Conservation (phyloP, 2,888 invertebrate genomes). For the Meliscaeva auricollis region DNA sequence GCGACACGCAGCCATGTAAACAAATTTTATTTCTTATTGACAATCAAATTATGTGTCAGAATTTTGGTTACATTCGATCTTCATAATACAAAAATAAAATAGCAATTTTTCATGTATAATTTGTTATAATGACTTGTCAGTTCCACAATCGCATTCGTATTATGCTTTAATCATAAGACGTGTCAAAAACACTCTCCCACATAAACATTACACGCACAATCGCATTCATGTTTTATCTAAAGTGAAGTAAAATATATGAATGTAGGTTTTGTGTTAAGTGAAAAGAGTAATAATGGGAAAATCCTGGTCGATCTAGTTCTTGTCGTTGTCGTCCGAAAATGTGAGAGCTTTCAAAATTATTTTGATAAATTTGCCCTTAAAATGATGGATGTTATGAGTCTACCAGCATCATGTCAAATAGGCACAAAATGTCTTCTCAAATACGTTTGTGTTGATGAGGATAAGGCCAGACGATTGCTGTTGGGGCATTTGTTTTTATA, state of each 20-base stretch:
- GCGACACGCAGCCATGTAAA: too few relatives aligned
- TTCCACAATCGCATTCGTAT: neutral
- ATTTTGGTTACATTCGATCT: too few relatives aligned
- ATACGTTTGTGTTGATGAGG: neutral
- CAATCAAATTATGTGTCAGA: too few relatives aligned
- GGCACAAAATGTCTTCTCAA: neutral
- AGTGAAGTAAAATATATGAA: neutral
- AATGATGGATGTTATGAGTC: constrained; percentile 21
- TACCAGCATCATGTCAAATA: constrained; percentile 26
- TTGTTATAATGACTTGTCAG: neutral
- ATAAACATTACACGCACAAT: constrained; percentile 4
- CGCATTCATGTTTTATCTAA: neutral
- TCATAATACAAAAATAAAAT: neutral
- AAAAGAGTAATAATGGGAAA: constrained; percentile 8
- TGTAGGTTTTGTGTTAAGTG: neutral
- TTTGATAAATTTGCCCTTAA: constrained; percentile 30
- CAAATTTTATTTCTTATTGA: too few relatives aligned
- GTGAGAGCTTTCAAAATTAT: constrained; percentile 9
- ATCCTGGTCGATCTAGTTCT: neutral
- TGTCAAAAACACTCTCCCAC: constrained; percentile 30
- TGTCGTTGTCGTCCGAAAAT: neutral
- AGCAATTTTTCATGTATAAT: neutral
- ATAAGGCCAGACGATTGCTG: neutral
- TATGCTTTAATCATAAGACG: constrained; percentile 9
- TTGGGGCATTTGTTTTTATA: neutral